Conservation (phyloP, 2,797 vertebrate species). For the Lemur catta region DNA sequence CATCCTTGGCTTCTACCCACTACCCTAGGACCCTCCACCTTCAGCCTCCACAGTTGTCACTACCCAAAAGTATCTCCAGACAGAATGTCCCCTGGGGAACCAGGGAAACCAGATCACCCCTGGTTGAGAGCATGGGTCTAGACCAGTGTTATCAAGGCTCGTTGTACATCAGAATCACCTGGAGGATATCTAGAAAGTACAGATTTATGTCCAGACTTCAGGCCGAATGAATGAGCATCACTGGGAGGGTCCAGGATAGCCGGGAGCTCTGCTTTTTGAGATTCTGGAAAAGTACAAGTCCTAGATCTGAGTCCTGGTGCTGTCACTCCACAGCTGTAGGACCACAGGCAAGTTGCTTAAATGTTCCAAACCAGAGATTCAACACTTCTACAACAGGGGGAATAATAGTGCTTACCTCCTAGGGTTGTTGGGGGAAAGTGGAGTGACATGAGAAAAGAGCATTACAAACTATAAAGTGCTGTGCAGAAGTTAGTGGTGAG, state of each 20-base stretch:
- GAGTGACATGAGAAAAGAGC: neutral
- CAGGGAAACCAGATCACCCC: neutral
- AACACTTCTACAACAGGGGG: neutral
- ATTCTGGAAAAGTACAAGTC: neutral
- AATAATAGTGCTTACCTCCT: neutral
- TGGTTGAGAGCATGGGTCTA: neutral
- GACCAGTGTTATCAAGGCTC: neutral
- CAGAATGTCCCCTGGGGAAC: neutral
- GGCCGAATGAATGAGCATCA: neutral
- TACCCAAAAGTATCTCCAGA: neutral
- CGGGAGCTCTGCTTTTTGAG: neutral
- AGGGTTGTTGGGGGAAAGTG: neutral
- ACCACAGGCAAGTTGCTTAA: neutral
- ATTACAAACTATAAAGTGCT: neutral
- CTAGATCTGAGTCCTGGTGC: neutral
- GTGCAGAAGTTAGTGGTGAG: neutral
- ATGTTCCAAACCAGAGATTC: neutral
- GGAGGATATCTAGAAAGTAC: neutral
- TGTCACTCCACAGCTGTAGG: too few species aligned
- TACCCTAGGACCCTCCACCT: too few species aligned
- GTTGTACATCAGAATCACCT: neutral
- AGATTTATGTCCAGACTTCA: neutral
- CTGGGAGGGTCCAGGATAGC: neutral
- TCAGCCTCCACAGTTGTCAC: neutral
- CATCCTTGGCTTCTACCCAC: neutral